A percentile compares a stretch with the other conserved stretches of the same genome.
phyloP scores from a whole-genome alignment of 2,888 invertebrate species.

The Stegophylla sp. region DNA sequence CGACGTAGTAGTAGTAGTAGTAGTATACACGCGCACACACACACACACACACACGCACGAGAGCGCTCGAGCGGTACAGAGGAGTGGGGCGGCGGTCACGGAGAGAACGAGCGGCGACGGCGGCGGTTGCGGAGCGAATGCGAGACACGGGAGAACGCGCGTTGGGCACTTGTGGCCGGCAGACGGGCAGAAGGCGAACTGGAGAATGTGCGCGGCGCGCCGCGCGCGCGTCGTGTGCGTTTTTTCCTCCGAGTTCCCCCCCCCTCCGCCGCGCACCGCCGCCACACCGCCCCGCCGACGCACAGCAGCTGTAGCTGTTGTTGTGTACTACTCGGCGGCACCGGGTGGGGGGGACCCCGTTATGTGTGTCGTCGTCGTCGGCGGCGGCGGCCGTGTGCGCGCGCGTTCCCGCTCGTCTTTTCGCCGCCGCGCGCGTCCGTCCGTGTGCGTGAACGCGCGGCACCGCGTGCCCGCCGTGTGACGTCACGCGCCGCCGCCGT shows the following conservation, averaged over 20 bases:
- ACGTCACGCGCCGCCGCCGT: constrained; percentile 33
- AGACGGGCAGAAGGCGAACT: constrained; percentile 58
- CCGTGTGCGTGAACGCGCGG: not conserved
- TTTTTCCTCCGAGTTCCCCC: constrained; percentile 2
- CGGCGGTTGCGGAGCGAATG: constrained; percentile 39
- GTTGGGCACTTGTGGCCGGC: constrained; percentile 48
- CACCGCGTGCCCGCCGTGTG: constrained; percentile 34
- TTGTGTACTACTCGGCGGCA: not conserved
- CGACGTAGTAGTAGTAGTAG: too few species aligned
- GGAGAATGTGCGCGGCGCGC: constrained; percentile 39
- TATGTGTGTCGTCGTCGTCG: constrained; percentile 40
- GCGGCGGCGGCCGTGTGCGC: constrained; percentile 8
- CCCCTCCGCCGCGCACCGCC: not conserved
- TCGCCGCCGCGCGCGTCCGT: not conserved
- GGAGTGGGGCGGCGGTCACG: constrained; percentile 39
- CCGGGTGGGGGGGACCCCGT: constrained; percentile 36
- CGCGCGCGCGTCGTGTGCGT: constrained; percentile 50
- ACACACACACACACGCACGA: not conserved
- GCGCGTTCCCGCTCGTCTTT: too few species aligned
- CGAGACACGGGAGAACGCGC: constrained; percentile 13
- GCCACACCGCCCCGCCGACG: not conserved
- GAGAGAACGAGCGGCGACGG: constrained; percentile 24
- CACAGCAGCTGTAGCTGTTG: not conserved
- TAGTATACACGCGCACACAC: not conserved
- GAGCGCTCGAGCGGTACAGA: not conserved